Conservation (phyloP, 2,797 vertebrate species). For the Sebastes reedi region DNA sequence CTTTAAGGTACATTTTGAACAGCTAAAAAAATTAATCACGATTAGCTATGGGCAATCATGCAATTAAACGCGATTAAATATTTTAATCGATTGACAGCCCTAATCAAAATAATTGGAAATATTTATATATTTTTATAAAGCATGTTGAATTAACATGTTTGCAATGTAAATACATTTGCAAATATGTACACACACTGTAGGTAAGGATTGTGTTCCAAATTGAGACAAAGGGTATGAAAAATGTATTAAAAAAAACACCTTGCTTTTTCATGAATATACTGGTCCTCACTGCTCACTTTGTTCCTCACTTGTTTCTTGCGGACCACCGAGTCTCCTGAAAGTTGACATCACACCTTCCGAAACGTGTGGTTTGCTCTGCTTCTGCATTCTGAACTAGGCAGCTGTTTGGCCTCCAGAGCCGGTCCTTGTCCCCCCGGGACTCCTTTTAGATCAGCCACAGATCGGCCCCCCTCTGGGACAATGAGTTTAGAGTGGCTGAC, state of each 20-base stretch:
- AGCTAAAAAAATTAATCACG: no score
- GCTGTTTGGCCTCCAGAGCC: constrained; percentile 6
- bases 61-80: no score
- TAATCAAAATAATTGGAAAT: not conserved
- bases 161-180: not conserved
- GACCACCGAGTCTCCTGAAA: not conserved
- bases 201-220: not conserved
- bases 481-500: constrained; percentile 24
- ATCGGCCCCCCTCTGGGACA: constrained; percentile 3
- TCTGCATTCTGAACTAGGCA: not conserved
- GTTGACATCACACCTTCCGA: not conserved
- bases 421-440: not conserved
- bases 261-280: not conserved
- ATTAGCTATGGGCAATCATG: no score
- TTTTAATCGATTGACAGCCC: no score
- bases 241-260: not conserved
- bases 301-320: not conserved
- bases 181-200: not conserved
- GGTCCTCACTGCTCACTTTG: not conserved
- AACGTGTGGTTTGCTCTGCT: not conserved
- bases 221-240: not conserved
- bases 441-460: constrained; percentile 27
- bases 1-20: no score
- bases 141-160: not conserved
- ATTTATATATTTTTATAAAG: not conserved